Conservation (phyloP, 2,888 invertebrate genomes). For the Beris morrisii region DNA sequence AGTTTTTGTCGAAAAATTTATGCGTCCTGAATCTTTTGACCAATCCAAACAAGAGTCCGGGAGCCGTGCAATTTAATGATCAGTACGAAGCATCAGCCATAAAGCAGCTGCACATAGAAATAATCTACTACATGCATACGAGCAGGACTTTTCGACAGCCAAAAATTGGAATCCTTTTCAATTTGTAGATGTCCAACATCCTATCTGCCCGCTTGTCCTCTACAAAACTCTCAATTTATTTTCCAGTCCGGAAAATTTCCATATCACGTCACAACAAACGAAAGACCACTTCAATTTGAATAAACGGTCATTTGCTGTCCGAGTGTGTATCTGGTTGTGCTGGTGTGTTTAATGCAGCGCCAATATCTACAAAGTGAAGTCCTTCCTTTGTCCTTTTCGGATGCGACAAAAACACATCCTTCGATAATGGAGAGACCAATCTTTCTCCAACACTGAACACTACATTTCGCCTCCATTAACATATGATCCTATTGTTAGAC, state of each 20-base stretch:
- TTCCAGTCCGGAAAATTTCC: constrained; percentile 23
- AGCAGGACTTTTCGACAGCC: neutral
- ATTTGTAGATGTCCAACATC: neutral
- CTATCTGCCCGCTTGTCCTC: too few species aligned
- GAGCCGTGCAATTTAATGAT: constrained; percentile 25
- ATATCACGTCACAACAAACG: constrained; percentile 28
- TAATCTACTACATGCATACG: neutral
- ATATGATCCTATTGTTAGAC: constrained; percentile 16
- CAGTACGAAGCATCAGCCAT: constrained; percentile 14
- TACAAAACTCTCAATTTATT: constrained; percentile 18
- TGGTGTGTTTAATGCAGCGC: constrained; percentile 2
- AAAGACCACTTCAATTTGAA: constrained; percentile 22
- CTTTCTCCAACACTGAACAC: constrained; percentile 2
- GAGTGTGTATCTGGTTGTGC: constrained; percentile 11
- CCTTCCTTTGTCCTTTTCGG: constrained; percentile 1
- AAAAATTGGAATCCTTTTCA: constrained; percentile 7
- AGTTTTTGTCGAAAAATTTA: constrained; percentile 11
- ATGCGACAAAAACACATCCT: constrained; percentile 6
- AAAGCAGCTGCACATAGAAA: neutral
- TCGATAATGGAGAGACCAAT: constrained; percentile 12
- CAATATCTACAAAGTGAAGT: neutral
- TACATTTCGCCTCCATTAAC: constrained; percentile 20
- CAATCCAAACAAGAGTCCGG: constrained; percentile 15
- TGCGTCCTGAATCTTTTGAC: constrained; percentile 18
- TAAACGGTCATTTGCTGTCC: constrained; percentile 12